Base-by-base conservation (phyloP, 2,797 vertebrate species). In the Chromis chromis region DNA sequence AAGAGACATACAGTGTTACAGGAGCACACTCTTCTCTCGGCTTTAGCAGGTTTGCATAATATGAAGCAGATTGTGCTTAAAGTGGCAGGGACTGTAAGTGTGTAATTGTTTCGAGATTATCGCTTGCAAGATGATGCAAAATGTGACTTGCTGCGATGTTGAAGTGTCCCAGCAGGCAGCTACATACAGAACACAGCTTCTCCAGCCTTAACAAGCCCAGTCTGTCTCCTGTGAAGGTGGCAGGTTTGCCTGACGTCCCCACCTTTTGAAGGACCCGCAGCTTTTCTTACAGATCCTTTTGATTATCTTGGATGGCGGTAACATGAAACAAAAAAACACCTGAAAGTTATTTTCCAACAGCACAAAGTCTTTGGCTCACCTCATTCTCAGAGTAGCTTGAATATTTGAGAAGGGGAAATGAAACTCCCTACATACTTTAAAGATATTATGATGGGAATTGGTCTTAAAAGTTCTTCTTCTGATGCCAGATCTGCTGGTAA, bases 151-250 rank as follows among this genome's bases (percentile, higher is more conserved):
- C 60, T 27, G 52, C 40, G 64, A 6, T 42, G 61, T 67, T 40
- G 63, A 81, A 77, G 50, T 49, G 53, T 71, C 73, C 72, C 66
- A 61, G 61, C 12, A 77, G 69, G 52, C 74, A 62, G 67, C 53
- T 19, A n/a, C 57, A 44, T 16, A 36, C 48, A 53, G 65, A 6
- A 40, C 42, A 14, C 74, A 24, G 68, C 73, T 79, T 55, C 78
- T 78, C 49, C 46, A 81, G 81, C 85, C 91, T 92, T 94, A 87
- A 91, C 91, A 90, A 78, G 67, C 70, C 1, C 8, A 81, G 73
- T 36, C 53, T 74, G 55, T 55, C 71, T 86, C 82, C 84, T 92
- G 67, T 81, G 77, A 88, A 86, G 86, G 67, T 11, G 83, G 85
- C 64, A 87, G 70, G 69, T 84, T 48, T 86, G 83, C 59, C 57